Percentiles rank a stretch among this genome's conserved stretches.
Conservation (phyloP, 1,140 invertebrate species). For the Drosophila watanabei region DNA sequence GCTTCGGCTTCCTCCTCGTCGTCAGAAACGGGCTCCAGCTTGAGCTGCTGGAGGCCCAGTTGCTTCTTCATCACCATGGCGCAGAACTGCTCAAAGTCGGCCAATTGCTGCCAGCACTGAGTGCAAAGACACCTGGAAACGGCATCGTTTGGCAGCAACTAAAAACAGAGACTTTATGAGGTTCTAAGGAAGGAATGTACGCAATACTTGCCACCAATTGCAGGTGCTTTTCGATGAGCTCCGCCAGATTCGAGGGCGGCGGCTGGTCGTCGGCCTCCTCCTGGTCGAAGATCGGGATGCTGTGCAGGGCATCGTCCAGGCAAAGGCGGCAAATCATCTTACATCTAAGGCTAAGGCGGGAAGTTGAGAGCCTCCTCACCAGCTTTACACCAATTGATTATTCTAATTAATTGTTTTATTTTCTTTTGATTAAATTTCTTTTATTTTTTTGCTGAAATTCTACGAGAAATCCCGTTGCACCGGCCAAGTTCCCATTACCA, state of each 20-base stretch:
- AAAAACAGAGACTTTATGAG: too few species aligned
- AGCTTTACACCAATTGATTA: neutral
- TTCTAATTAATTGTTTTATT: neutral
- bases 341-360: neutral
- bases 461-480: conserved; percentile 9
- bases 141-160: conserved; percentile 31
- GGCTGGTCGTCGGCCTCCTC: conserved; percentile 5
- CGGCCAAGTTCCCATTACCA: neutral
- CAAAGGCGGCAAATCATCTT: conserved; percentile 54
- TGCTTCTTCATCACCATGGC: conserved; percentile 54
- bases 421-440: neutral
- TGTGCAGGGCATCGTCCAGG: conserved; percentile 47
- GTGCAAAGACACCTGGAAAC: conserved; percentile 45
- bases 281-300: conserved; percentile 39
- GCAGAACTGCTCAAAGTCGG: conserved; percentile 50
- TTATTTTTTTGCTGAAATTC: neutral
- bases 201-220: conserved; percentile 35
- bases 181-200: neutral
- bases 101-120: conserved; percentile 48
- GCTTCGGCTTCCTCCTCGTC: neutral
- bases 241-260: conserved; percentile 36
- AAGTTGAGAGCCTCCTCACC: neutral
- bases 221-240: conserved; percentile 47
- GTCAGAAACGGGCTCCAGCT: conserved; percentile 40
- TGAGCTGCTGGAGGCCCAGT: conserved; percentile 34